A percentile compares a stretch with the other conserved stretches of the same genome.
Conservation (phyloP, 2,888 invertebrate species). For the Axea sp. region DNA sequence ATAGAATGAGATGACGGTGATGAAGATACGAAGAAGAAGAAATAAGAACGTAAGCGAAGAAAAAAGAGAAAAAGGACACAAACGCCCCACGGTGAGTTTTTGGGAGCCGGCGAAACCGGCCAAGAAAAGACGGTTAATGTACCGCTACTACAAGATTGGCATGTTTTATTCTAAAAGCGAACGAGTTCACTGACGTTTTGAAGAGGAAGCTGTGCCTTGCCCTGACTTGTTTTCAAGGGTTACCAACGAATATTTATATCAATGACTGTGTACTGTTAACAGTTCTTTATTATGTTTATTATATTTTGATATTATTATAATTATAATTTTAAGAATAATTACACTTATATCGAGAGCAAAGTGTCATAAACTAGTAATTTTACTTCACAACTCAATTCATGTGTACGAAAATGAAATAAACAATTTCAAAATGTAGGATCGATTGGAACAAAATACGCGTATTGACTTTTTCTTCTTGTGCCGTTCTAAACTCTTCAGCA, state of each 20-base stretch:
- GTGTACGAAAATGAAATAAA: too few relatives aligned
- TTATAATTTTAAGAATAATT: too few relatives aligned
- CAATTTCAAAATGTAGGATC: too few relatives aligned
- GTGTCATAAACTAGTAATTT: too few relatives aligned
- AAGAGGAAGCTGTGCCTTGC: conserved; percentile 43
- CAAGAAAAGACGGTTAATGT: conserved; percentile 71
- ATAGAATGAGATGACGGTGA: conserved; percentile 18
- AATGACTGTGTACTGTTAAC: too few relatives aligned
- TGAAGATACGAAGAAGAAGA: conserved; percentile 7
- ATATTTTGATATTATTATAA: too few relatives aligned
- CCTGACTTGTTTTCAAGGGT: conserved; percentile 50
- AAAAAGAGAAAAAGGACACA: conserved; percentile 20
- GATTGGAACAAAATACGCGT: too few relatives aligned
- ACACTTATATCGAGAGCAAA: too few relatives aligned
- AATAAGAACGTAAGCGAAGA: conserved; percentile 13
- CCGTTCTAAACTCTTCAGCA: too few relatives aligned
- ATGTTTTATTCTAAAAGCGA: conserved; percentile 61
- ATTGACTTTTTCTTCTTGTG: too few relatives aligned
- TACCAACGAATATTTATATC: conserved; percentile 48
- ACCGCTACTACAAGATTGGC: conserved; percentile 69
- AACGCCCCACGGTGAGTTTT: conserved; percentile 49
- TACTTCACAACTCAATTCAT: too few relatives aligned
- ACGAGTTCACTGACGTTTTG: conserved; percentile 59
- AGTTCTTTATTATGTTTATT: too few relatives aligned
- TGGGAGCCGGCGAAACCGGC: conserved; percentile 61